A percentile compares a stretch with the other conserved stretches of the same genome.
Evolutionary conservation across 2,888 invertebrate genomes (phyloP).

Genomic region (Epinotia ramella): DNA sequence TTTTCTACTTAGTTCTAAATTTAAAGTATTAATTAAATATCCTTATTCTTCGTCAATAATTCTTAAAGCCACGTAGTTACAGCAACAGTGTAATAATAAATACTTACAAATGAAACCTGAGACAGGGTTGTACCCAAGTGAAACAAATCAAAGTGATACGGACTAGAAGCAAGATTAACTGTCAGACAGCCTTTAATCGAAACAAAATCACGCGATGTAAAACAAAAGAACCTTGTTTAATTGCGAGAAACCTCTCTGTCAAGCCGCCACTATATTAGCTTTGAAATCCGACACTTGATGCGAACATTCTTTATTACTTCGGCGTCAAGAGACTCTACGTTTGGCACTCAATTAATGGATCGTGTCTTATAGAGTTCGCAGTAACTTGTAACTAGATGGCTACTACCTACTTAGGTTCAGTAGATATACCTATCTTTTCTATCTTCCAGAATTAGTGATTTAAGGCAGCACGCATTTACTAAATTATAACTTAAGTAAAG

Average conservation of each 20-base stretch:
- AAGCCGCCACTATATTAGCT: constrained; percentile 6
- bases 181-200: neutral
- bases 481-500: no score
- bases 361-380: constrained; percentile 12
- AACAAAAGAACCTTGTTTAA: neutral
- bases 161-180: neutral
- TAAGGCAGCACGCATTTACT: no score
- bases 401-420: no score
- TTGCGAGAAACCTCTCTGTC: constrained; percentile 2
- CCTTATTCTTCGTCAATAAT: neutral
- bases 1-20: neutral
- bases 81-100: neutral
- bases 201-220: neutral
- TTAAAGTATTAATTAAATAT: neutral
- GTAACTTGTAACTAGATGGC: neutral
- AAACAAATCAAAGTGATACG: neutral
- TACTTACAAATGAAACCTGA: no score
- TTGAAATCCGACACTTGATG: constrained; percentile 25
- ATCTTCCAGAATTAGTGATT: no score
- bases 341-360: constrained; percentile 30
- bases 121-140: neutral
- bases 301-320: constrained; percentile 29
- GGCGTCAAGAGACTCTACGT: constrained; percentile 5
- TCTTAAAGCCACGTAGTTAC: neutral
- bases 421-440: no score